Conservation (phyloP, 2,888 invertebrate species). For the Lasioglossum lativentre region DNA sequence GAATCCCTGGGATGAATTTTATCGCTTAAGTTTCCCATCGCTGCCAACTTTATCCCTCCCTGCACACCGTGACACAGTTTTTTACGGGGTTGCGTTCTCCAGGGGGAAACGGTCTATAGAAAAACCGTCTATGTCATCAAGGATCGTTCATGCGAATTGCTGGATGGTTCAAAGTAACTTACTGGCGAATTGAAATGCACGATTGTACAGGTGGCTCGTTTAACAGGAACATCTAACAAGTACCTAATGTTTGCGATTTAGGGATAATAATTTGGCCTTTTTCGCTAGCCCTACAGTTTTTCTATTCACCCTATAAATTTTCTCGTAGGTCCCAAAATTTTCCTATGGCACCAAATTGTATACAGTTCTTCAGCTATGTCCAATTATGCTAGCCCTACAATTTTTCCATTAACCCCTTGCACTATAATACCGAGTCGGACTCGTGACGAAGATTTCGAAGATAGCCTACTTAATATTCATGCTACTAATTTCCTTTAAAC, state of each 20-base stretch:
- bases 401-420: too few species aligned
- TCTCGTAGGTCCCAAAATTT: too few species aligned
- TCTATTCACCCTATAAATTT: too few species aligned
- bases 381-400: too few species aligned
- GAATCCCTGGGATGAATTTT: slow-evolving; percentile 47
- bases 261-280: neutral
- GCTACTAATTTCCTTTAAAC: too few species aligned
- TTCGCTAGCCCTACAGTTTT: neutral
- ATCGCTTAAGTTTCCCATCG: slow-evolving; percentile 47
- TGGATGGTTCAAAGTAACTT: slow-evolving; percentile 1
- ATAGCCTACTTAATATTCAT: too few species aligned
- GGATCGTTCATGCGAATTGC: slow-evolving; percentile 4
- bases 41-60: slow-evolving; percentile 26
- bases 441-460: too few species aligned
- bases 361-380: too few species aligned
- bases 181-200: neutral
- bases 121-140: neutral
- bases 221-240: neutral
- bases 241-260: neutral
- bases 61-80: slow-evolving; percentile 32
- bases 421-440: too few species aligned
- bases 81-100: slow-evolving; percentile 22
- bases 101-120: neutral
- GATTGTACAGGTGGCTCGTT: neutral
- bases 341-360: too few species aligned